Percentiles rank a stretch among this genome's conserved stretches.
Evolutionary conservation across 2,113 vertebrate species (phyloP).

Genomic region (Sapayoa aenigma): DNA sequence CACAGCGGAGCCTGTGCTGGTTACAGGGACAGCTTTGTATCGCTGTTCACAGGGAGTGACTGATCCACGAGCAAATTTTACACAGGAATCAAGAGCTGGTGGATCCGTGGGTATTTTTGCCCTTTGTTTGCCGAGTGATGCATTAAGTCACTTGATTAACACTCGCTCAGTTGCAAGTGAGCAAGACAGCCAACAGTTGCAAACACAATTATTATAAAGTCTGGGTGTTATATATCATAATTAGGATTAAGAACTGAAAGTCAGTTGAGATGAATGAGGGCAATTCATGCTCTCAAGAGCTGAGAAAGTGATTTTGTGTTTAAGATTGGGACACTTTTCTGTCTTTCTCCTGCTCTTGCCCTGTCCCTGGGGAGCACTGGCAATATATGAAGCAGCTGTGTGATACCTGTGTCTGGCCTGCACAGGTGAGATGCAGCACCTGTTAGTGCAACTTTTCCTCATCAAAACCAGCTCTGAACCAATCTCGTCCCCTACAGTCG

Average conservation of each 20-base stretch:
- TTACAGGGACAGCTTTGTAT: background rate
- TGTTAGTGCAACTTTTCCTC: background rate
- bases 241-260: constrained; percentile 34
- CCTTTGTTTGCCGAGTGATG: background rate
- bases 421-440: background rate
- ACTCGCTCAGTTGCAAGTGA: background rate
- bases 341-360: background rate
- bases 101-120: background rate
- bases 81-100: background rate
- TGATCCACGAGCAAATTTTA: background rate
- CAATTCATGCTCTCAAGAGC: constrained; percentile 30
- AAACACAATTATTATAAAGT: constrained; percentile 34
- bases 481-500: background rate
- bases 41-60: background rate
- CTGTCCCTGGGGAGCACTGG: background rate
- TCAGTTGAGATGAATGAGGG: constrained; percentile 47
- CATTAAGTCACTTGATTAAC: background rate
- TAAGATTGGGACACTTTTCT: background rate
- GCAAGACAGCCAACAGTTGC: background rate
- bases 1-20: background rate
- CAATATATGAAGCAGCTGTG: background rate
- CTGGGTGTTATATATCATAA: constrained; percentile 48
- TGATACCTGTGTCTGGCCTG: background rate
- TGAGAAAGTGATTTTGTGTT: background rate
- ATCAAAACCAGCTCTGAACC: background rate